phyloP scores from a whole-genome alignment of 92 coral and sea anemone genomes.

The Hydrozoanthus gracilis region DNA sequence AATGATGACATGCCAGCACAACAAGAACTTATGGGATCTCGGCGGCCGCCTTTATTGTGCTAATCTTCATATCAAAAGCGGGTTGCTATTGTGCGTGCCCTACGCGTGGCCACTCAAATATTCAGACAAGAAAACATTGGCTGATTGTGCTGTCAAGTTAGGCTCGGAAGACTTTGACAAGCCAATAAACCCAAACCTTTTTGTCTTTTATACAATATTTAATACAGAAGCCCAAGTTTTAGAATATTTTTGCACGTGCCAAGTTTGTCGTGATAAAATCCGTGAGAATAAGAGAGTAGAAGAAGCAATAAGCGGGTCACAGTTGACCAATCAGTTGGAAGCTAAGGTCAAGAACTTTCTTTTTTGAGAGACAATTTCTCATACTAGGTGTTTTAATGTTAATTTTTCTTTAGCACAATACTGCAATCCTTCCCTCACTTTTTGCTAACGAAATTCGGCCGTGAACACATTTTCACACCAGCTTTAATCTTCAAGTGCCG shows the following conservation, averaged over 20 bases:
- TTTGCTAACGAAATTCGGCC: not conserved
- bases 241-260: slow-evolving; percentile 61
- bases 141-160: slow-evolving; percentile 73
- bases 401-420: not conserved
- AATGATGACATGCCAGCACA: slow-evolving; percentile 72
- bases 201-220: slow-evolving; percentile 52
- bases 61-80: slow-evolving; percentile 86
- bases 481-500: not conserved
- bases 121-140: slow-evolving; percentile 79
- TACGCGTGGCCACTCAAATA: slow-evolving; percentile 89
- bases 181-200: slow-evolving; percentile 62
- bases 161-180: slow-evolving; percentile 60
- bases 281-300: not conserved
- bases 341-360: slow-evolving; percentile 38
- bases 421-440: not conserved
- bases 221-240: slow-evolving; percentile 37
- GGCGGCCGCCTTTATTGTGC: slow-evolving; percentile 82
- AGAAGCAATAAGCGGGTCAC: slow-evolving; percentile 11
- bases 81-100: slow-evolving; percentile 81
- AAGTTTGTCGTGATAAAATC: slow-evolving; percentile 32
- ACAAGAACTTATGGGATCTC: slow-evolving; percentile 62
- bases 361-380: slow-evolving; percentile 12
- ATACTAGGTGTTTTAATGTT: slow-evolving; percentile 30
- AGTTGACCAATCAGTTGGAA: slow-evolving; percentile 19
- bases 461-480: not conserved